Conservation (phyloP, 2,797 vertebrate species). For the Brachymystax lenok region DNA sequence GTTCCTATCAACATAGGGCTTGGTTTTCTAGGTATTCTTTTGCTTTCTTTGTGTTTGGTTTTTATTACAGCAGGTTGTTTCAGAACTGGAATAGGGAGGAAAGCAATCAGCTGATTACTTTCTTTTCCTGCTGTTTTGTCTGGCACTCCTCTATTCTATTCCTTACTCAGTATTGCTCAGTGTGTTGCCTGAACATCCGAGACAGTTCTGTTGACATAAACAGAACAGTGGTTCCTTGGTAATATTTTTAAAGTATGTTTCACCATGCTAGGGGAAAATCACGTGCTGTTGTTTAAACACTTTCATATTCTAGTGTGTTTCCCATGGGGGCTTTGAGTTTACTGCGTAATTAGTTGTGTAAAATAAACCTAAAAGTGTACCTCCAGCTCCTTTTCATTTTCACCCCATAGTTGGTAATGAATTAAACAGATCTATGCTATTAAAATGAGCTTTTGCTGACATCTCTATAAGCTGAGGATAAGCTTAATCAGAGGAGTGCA, state of each 20-base stretch:
- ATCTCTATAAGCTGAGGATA: slow-evolving; percentile 73
- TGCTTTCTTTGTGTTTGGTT: too few species aligned
- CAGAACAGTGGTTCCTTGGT: slow-evolving; percentile 18
- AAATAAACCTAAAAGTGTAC: slow-evolving; percentile 60
- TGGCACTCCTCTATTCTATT: not conserved
- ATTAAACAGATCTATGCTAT: slow-evolving; percentile 67
- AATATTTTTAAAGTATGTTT: not conserved
- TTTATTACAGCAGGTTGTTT: not conserved
- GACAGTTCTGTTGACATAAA: slow-evolving; percentile 15
- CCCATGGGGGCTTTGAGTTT: slow-evolving; percentile 65
- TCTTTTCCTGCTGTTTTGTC: not conserved
- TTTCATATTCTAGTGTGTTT: slow-evolving; percentile 22
- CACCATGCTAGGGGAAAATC: not conserved
- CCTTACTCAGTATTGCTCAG: slow-evolving; percentile 1
- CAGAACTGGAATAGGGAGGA: not conserved
- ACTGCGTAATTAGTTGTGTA: slow-evolving; percentile 73
- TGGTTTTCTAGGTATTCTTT: too few species aligned
- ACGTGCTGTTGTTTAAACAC: slow-evolving; percentile 44
- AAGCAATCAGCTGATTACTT: not conserved
- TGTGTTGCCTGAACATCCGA: slow-evolving; percentile 12
- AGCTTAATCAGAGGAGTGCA: slow-evolving; percentile 74
- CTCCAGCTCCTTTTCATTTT: slow-evolving; percentile 56
- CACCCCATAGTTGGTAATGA: slow-evolving; percentile 67
- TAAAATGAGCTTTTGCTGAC: slow-evolving; percentile 71
- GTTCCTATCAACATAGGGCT: not conserved